Conservation (phyloP, 1,140 invertebrate species). For the Archivesica marissinica region DNA sequence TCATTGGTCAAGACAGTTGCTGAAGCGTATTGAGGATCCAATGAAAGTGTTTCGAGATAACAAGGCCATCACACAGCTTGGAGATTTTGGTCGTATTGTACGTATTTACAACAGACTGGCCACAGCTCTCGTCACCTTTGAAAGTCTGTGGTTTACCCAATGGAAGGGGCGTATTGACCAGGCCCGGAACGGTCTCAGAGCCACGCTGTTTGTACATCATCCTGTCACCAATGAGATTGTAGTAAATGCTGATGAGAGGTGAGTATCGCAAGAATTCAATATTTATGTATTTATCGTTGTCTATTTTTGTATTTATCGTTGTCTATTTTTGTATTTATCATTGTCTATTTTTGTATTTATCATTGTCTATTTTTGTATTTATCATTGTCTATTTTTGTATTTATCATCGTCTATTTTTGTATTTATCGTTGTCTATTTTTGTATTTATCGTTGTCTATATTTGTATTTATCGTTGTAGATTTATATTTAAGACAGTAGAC, state of each 20-base stretch:
- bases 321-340: no score
- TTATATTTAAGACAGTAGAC: neutral
- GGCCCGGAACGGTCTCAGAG: constrained; percentile 79
- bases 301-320: no score
- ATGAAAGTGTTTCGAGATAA: constrained; percentile 82
- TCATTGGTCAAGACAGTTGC: constrained; percentile 81
- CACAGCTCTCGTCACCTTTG: constrained; percentile 82
- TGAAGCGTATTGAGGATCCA: constrained; percentile 82
- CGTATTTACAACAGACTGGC: constrained; percentile 82
- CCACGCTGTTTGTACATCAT: constrained; percentile 81
- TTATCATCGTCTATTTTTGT: no score
- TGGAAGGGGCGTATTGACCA: constrained; percentile 82
- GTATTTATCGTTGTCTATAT: no score
- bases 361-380: no score
- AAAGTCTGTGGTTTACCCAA: constrained; percentile 82
- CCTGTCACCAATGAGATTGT: constrained; percentile 80
- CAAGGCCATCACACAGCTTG: constrained; percentile 78
- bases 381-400: no score
- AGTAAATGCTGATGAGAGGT: constrained; percentile 84
- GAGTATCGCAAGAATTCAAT: no score
- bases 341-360: no score
- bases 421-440: no score
- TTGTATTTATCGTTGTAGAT: no score
- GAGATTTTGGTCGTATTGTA: constrained; percentile 80
- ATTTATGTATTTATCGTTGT: no score